Evolutionary conservation across 2,888 invertebrate species (phyloP), one percentile per base, ranked within the genome.

Genomic region (Melanophora roralis): DNA sequence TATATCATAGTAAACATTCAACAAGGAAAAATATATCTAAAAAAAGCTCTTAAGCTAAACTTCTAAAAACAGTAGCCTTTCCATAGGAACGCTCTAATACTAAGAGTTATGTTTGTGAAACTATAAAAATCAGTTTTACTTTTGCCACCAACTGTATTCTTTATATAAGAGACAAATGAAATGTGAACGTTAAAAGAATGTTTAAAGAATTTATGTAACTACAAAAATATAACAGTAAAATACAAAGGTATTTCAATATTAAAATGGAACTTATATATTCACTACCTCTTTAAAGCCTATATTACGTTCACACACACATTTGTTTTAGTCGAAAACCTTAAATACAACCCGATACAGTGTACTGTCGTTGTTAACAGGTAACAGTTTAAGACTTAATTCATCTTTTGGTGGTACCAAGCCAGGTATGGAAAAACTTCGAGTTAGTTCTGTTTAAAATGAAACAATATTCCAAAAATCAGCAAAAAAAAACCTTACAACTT

Each of bases 171-270:
- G 11, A 45, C n/a, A 45, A 55, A 21, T 53, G 34, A 40, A 59
- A 43, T 40, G 23, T 49, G n/a, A n/a, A 21, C 40, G 16, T 53
- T 40, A 67, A 64, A 47, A 34, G 49, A n/a, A n/a, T n/a, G n/a
- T n/a, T n/a, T n/a, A n/a, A n/a, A n/a, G n/a, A n/a, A n/a, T n/a
- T n/a, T n/a, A 57, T 59, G 23, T 27, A 69, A 49, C 27, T 12
- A 59, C 12, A 19, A 32, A 45, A 16, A 19, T 40, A 19, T n/a
- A n/a, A n/a, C n/a, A n/a, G 3, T 21, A 23, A 47, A 2, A 45
- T 11, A 45, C 19, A 19, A 21, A 45, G 51, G n/a, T n/a, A 40
- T 57, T 51, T 51, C 23, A 51, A 59, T 59, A 40, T 59, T 40
- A 27, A 40, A 40, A 59, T 23, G 23, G 14, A 59, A 19, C 21